Evolutionary conservation across 2,888 invertebrate species (phyloP).

Genomic region (Diplolepis rosae): DNA sequence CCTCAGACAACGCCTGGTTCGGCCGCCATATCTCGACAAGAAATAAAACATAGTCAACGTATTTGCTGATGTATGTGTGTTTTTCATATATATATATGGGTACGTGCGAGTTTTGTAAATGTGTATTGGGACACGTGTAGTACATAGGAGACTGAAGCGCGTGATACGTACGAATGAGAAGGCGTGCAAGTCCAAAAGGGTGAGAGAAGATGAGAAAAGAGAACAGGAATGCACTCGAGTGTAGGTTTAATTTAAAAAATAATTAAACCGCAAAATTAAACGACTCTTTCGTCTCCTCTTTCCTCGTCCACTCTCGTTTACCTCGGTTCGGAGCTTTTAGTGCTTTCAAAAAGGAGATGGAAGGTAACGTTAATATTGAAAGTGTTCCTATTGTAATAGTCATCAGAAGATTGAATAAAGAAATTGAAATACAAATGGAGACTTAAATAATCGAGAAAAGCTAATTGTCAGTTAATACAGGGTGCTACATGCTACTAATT

Average conservation of each 20-base stretch:
- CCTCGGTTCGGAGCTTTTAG: background rate
- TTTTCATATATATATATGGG: slow-evolving; percentile 36
- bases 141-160: background rate
- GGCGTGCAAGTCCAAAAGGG: slow-evolving; percentile 3
- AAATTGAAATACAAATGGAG: background rate
- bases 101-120: slow-evolving; percentile 16
- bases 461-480: no score
- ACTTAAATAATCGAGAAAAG: background rate
- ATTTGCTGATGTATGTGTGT: background rate
- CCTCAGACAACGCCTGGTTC: slow-evolving; percentile 34
- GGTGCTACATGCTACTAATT: no score
- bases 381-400: background rate
- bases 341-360: background rate
- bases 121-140: slow-evolving; percentile 13
- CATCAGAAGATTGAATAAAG: background rate
- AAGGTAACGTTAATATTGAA: background rate
- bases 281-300: slow-evolving; percentile 38
- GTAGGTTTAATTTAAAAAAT: slow-evolving; percentile 69
- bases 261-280: slow-evolving; percentile 71
- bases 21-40: slow-evolving; percentile 60
- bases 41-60: slow-evolving; percentile 58
- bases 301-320: slow-evolving; percentile 34
- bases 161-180: slow-evolving; percentile 21
- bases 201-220: background rate
- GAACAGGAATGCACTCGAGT: slow-evolving; percentile 28